Evolutionary conservation across 2,113 vertebrate genomes (phyloP).

Genomic region (western clawed frog (Xenopus tropicalis)): DNA sequence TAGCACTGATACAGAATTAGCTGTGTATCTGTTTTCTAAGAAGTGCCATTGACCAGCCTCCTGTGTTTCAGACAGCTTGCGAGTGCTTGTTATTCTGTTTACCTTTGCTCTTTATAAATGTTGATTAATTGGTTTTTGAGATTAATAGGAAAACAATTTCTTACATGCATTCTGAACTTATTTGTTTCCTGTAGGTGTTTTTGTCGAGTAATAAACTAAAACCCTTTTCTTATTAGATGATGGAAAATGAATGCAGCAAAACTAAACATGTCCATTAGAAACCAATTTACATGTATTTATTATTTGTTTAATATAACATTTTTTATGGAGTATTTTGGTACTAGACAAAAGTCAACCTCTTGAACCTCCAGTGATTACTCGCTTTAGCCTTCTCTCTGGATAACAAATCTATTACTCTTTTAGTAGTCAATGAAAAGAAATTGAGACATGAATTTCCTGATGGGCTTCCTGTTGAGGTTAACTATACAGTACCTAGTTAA

Average conservation of each 20-base stretch:
- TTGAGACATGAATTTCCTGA: neutral
- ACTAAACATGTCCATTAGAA: constrained; percentile 3
- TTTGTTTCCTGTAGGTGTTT: neutral
- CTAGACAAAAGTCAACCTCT: neutral
- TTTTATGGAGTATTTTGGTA: neutral
- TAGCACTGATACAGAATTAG: constrained; percentile 47
- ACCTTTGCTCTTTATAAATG: constrained; percentile 39
- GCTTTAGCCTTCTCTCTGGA: neutral
- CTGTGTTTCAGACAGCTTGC: neutral
- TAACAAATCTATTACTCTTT: constrained; percentile 2
- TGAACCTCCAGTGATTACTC: constrained; percentile 8
- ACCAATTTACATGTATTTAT: neutral
- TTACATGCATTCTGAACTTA: neutral
- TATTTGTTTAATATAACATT: neutral
- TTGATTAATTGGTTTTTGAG: constrained; percentile 46
- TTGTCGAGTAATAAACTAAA: neutral
- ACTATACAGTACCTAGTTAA: constrained; percentile 6
- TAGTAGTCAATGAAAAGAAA: neutral
- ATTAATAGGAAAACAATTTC: constrained; percentile 14
- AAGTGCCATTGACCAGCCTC: neutral
- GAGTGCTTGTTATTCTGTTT: neutral
- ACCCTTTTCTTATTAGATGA: neutral
- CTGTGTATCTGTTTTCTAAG: constrained; percentile 2
- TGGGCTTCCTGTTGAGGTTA: constrained; percentile 14
- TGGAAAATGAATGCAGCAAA: neutral